Evolutionary conservation across 2,888 invertebrate species (phyloP), one percentile per base, ranked within the genome.

Genomic region (Eristalis tenax): DNA sequence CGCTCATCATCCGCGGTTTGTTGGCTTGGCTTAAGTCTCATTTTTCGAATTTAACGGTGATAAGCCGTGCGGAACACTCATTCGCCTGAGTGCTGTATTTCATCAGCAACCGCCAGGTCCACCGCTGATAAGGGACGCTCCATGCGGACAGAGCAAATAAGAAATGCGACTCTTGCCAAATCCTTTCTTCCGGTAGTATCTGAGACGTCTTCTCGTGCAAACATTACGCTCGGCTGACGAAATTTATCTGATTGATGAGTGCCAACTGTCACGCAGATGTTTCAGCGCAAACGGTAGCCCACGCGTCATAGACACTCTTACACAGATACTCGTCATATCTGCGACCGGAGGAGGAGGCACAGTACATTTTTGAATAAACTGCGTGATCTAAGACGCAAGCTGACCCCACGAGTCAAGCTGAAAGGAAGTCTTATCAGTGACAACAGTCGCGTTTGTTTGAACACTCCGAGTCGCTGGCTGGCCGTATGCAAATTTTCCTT

Each of bases 381-480:
- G 64, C 65, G 13, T 22, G 63, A 65, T 43, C 56, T 61, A 56
- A 26, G 18, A 59, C 59, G 50, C 75, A 35, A 38, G 57, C 64
- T 83, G 71, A 80, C 75, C 76, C 43, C 23, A 76, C 40, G 8
- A 63, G 50, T 70, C 82, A 86, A 86, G 86, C 78, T 78, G 83
- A n/a, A 80, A 80, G 75, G 83, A 74, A 73, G 76, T 66, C 75
- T 83, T 87, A 87, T 87, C 86, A 69, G 69, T 43, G 50, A 50
- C 50, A 50, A 50, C n/a, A 8, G 50, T 70, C 43, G 71, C 71
- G 56, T 77, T 77, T 83, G 57, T 75, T 75, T 74, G 82, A 65
- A 78, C 63, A 77, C 38, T 40, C 38, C 38, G 64, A 35, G 35
- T 28, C 59, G 69, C 56, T 38, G 68, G 69, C 56, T 38, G 68